These are phyloP conservation scores for Leptatherina wallacei DNA, from an alignment of 2,797 vertebrate genomes.

Conservation along the genomic window DNA sequence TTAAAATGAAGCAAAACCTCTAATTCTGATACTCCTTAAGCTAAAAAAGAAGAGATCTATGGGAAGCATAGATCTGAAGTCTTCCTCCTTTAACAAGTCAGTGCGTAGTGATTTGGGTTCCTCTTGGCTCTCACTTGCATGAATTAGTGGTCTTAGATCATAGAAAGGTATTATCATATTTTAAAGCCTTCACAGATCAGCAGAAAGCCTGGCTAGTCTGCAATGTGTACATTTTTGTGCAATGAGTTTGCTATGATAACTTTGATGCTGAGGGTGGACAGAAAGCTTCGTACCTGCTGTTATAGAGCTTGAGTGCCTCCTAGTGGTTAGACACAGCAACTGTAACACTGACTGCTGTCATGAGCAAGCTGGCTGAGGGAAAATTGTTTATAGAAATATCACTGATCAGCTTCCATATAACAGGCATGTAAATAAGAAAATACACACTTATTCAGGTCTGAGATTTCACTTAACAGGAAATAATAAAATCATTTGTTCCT, in stretches of 20 bases:
- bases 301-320: slow-evolving; percentile 46
- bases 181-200: no score
- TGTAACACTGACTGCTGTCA: neutral
- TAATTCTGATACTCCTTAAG: neutral
- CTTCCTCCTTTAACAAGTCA: neutral
- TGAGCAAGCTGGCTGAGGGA: neutral
- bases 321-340: slow-evolving; percentile 38
- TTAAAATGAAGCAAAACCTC: neutral
- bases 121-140: neutral
- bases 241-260: slow-evolving; percentile 2
- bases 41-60: neutral
- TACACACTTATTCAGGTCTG: neutral
- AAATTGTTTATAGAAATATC: slow-evolving; percentile 3
- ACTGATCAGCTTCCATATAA: neutral
- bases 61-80: neutral
- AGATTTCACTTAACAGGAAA: neutral
- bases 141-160: neutral
- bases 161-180: neutral
- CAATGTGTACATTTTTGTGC: slow-evolving; percentile 11
- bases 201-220: slow-evolving; percentile 10
- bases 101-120: neutral
- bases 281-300: neutral
- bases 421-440: neutral
- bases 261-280: slow-evolving; percentile 10
- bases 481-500: neutral